Conservation (phyloP, 2,113 vertebrate species). For the Vimba vimba region DNA sequence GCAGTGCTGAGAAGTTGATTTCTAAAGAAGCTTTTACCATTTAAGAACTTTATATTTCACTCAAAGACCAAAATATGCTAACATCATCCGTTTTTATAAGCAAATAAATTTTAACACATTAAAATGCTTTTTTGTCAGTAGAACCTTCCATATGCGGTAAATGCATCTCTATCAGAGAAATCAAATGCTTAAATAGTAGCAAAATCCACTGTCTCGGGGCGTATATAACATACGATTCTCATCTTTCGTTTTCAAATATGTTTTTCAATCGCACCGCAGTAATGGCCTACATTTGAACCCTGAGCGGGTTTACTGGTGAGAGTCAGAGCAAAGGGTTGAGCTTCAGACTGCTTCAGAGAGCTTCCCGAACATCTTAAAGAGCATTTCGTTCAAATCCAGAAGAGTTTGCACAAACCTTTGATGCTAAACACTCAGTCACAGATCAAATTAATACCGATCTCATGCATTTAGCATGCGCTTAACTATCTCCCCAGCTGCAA, state of each 20-base stretch:
- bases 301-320: background rate
- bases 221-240: background rate
- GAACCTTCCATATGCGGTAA: background rate
- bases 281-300: slow-evolving; percentile 24
- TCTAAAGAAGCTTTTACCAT: slow-evolving; percentile 52
- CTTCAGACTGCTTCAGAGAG: slow-evolving; percentile 31
- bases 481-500: background rate
- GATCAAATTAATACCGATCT: slow-evolving; percentile 27
- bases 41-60: slow-evolving; percentile 35
- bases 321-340: background rate
- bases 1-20: slow-evolving; percentile 50
- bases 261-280: slow-evolving; percentile 7
- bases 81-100: background rate
- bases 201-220: background rate
- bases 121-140: background rate
- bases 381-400: slow-evolving; percentile 12
- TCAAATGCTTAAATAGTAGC: no score
- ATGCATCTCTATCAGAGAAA: background rate
- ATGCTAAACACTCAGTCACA: slow-evolving; percentile 32
- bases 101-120: background rate
- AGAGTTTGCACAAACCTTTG: slow-evolving; percentile 41
- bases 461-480: slow-evolving; percentile 15
- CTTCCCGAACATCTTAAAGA: slow-evolving; percentile 24
- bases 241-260: background rate
- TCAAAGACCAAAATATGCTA: background rate